Base-by-base conservation (phyloP, 2,113 vertebrate genomes). In the Gulo gulo region DNA sequence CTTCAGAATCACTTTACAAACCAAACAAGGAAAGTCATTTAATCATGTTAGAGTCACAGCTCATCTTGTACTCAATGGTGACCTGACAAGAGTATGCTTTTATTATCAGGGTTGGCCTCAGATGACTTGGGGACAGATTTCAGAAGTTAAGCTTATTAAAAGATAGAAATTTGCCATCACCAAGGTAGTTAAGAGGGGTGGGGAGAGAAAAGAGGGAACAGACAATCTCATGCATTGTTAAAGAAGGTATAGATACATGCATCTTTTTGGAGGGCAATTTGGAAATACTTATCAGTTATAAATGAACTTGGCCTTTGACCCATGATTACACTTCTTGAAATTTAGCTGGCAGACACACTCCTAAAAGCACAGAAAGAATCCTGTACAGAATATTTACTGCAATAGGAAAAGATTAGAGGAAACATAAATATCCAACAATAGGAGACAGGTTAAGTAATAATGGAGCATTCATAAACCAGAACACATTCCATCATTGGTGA, bases 181-280 rank as follows among this genome's bases (percentile, higher is more conserved):
- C 36, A 69, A 84, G 36, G 57, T 24, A 47, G 9, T 80, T 91
- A 71, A 88, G 59, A 87, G 16, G 16, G 5, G 36, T 0, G 7
- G 11, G 23, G 20, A 36, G n/a, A 21, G 15, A 73, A 86, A n/a
- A 71, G 52, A 57, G 12, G 29, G 20, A 45, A 23, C n/a, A 94
- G 59, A 84, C 1, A 57, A 6, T 69, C 6, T 85, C 14, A 76
- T 39, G 71, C 15, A 65, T 94, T 88, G 55, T 36, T 63, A 94
- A 94, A 94, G 18, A 36, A 29, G 84, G 2, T 69, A 83, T 84
- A 84, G 89, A 73, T 86, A 81, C 74, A 50, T 3, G 79, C 16
- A 18, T 89, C 15, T 93, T 50, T 97, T 96, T 96, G 59, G 52
- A 92, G 91, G 55, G n/a, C 18, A 92, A 71, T 86, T 97, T 95